Conservation (phyloP, 2,797 vertebrate genomes). For the Channallabes apus region DNA sequence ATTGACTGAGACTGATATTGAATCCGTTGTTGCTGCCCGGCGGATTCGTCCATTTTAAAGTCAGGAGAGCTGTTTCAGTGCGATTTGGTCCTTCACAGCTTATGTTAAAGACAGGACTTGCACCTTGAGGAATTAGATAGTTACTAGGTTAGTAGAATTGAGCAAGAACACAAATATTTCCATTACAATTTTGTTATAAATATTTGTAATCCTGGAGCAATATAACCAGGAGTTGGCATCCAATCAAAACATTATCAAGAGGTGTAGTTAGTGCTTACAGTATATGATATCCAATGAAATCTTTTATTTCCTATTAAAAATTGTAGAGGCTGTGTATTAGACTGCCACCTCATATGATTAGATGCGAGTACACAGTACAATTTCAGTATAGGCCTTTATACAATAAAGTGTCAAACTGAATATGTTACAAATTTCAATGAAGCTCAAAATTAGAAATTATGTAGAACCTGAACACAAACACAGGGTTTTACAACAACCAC, state of each 20-base stretch:
- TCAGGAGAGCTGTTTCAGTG: neutral
- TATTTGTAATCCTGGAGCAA: neutral
- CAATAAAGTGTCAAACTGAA: neutral
- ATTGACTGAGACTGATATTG: slow-evolving; percentile 7
- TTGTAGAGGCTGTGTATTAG: neutral
- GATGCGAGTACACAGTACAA: neutral
- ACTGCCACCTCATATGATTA: neutral
- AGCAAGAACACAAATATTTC: neutral
- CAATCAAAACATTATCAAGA: neutral
- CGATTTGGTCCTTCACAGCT: neutral
- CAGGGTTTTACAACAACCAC: neutral
- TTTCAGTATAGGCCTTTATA: neutral
- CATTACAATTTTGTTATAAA: neutral
- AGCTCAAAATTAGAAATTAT: neutral
- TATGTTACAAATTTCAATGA: neutral
- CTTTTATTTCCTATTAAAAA: neutral
- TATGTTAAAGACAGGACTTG: neutral
- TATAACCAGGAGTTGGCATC: neutral
- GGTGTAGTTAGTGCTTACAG: neutral
- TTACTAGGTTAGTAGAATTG: neutral
- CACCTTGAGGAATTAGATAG: neutral
- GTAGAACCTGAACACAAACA: neutral
- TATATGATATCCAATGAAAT: too few relatives aligned
- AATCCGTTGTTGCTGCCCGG: slow-evolving; percentile 17
- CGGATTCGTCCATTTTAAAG: neutral